Base-by-base conservation (phyloP, 92 coral and sea anemone genomes). In the Chrysogorgia sp. region DNA sequence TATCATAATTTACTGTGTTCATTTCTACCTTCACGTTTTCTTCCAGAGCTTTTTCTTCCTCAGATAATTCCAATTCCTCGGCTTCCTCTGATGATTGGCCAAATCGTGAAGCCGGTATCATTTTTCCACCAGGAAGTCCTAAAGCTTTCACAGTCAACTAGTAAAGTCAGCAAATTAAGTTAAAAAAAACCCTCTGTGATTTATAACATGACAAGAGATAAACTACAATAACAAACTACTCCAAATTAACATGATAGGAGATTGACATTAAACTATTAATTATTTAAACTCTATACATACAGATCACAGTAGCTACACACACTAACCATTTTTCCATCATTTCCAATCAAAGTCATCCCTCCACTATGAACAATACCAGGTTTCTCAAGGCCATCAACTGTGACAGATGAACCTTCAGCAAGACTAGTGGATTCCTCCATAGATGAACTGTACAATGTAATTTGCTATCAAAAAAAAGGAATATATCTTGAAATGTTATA, bases 81-180 rank as follows among this genome's bases (percentile, higher is more conserved):
- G 79, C 80, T 17, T 86, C 91, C 55, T 91, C 97, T 24, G 90
- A 96, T 0, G 85, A 84, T 32, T 92, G 87, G n/a, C 99, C 99
- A 84, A 79, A 96, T 86, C 90, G 89, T 41, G 99, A 81, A 34
- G 99, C 99, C 6, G 92, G 91, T 53, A 96, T 90, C 99, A 96
- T 96, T 52, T 92, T 86, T 7, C 99, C 99, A 83, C 85, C 92
- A 29, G 88, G 92, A 29, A 91, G 75, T 70, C 92, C 97, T 15
- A 96, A 84, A 19, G 93, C 88, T 70, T 92, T 96, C 10, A 96
- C 99, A 31, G 99, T 89, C 31, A 96, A 71, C 99, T 96, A 80
- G 13, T 32, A 58, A 15, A 34, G 33, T 37, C 43, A 37, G n/a
- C 6, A 47, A 47, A 47, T 15, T 6, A 47, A 47, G 15, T 47